These are phyloP conservation scores for Leptodactylus fuscus DNA, from an alignment of 2,113 vertebrate genomes.

Conservation along the genomic window DNA sequence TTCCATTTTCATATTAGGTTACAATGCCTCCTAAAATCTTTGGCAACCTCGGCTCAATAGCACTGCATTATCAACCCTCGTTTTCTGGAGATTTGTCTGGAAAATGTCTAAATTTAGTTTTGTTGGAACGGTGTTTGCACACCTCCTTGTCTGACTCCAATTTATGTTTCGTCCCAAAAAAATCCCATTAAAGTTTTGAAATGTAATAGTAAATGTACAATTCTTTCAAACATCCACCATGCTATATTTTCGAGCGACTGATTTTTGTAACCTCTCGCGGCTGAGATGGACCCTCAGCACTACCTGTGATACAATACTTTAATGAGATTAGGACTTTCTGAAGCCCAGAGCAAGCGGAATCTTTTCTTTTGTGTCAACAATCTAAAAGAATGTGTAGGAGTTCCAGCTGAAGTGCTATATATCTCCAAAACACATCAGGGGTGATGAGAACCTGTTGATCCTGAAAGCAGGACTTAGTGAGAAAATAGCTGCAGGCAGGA, in stretches of 20 bases:
- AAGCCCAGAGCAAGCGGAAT: background rate
- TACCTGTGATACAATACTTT: background rate
- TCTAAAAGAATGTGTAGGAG: constrained; percentile 24
- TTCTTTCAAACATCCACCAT: constrained; percentile 8
- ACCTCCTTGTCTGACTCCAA: constrained; percentile 59
- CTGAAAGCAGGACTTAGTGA: constrained; percentile 8
- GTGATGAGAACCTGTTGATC: constrained; percentile 52
- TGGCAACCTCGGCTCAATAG: constrained; percentile 39
- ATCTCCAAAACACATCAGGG: constrained; percentile 35
- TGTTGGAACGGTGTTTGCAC: constrained; percentile 52
- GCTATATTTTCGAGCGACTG: constrained; percentile 9
- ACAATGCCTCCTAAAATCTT: constrained; percentile 58
- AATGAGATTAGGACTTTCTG: constrained; percentile 21
- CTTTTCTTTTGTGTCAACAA: constrained; percentile 42
- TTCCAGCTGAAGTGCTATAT: constrained; percentile 5
- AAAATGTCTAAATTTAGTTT: constrained; percentile 57
- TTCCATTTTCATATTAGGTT: constrained; percentile 59
- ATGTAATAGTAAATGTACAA: constrained; percentile 36
- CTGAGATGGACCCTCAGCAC: background rate
- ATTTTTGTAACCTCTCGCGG: background rate
- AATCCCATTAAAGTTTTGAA: constrained; percentile 36
- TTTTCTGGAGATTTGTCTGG: constrained; percentile 55
- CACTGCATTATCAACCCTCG: constrained; percentile 49
- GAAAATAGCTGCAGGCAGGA: constrained; percentile 18
- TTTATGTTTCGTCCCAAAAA: constrained; percentile 46